Base-by-base conservation (phyloP, 1,140 invertebrate genomes). In the Brachionus koreanus region DNA sequence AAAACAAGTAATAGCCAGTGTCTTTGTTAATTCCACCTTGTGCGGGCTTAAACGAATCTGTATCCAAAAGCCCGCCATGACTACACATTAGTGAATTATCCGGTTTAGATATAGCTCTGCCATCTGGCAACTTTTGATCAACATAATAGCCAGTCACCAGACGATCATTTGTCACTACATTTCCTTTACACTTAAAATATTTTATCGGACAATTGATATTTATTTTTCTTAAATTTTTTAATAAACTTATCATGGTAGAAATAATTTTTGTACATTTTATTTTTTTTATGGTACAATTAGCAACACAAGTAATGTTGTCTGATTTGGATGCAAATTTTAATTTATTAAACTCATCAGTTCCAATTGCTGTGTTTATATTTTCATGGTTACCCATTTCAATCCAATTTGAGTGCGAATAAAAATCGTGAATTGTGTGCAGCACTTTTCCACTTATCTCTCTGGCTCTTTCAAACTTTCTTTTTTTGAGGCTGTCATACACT, bases 371-470 rank as follows among this genome's bases (percentile, higher is more conserved):
- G n/a, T 82, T 72, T n/a, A 82, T 72, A 7, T 19, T 23, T 5
- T 74, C 25, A 33, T 42, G 16, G n/a, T 72, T 82, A 23, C 82
- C 82, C 82, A 82, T 69, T 75, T 82, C 82, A 25, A 82, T 33
- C 82, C 82, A 82, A 39, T 82, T 82, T 16, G 82, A 72, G 39
- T 82, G 82, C 0, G 65, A 72, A 74, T 82, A 82, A 74, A 82
- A 82, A 25, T 82, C 82, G 33, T 82, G 82, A 9, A 82, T 49
- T 72, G 82, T 82, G 57, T 82, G 82, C 13, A 72, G n/a, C 10
- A 82, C 23, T 82, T 57, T n/a, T 13, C 29, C 82, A 5, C 35
- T 35, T 52, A 72, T 23, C 16, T 72, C 35, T 13, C 82, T 65
- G 5, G 82, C 65, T n/a, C 49, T 13, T n/a, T 69, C 63, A 39